Percentiles rank a stretch among this genome's conserved stretches.
phyloP scores from a whole-genome alignment of 2,888 invertebrate genomes.

The Drosophila mayaguana region DNA sequence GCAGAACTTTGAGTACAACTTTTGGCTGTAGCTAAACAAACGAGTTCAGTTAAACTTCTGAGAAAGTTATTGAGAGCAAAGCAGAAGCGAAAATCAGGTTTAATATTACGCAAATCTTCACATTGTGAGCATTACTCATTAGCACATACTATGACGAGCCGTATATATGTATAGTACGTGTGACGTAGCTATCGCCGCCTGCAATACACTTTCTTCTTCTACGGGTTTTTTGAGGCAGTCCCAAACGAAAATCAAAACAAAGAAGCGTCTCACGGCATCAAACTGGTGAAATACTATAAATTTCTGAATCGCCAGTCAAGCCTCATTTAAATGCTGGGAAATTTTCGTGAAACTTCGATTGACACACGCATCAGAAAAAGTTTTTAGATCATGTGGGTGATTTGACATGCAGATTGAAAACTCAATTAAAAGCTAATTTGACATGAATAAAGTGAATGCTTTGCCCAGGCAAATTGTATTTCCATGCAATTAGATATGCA shows the following conservation, averaged over 20 bases:
- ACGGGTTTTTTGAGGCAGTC: conserved; percentile 62
- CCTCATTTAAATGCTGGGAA: conserved; percentile 4
- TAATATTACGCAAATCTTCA: conserved; percentile 45
- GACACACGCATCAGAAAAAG: conserved; percentile 31
- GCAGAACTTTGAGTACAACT: background rate
- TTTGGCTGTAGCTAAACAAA: background rate
- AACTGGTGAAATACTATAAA: conserved; percentile 16
- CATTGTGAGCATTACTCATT: conserved; percentile 58
- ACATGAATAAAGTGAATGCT: conserved; percentile 38
- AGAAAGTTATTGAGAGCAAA: conserved; percentile 8
- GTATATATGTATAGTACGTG: background rate
- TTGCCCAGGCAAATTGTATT: conserved; percentile 42
- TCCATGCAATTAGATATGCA: conserved; percentile 76
- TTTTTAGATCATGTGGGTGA: conserved; percentile 63
- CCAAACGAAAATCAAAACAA: conserved; percentile 34
- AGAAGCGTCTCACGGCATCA: conserved; percentile 29
- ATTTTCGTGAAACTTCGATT: conserved; percentile 3
- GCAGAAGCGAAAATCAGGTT: background rate
- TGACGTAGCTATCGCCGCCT: background rate
- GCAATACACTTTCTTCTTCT: background rate
- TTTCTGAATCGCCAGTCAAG: conserved; percentile 3
- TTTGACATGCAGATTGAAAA: conserved; percentile 75
- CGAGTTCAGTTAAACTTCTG: conserved; percentile 8
- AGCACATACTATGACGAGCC: conserved; percentile 38
- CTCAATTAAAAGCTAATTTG: conserved; percentile 73